These are phyloP conservation scores for Rhinella marina DNA, from an alignment of 2,797 vertebrate species.

Conservation along the genomic window DNA sequence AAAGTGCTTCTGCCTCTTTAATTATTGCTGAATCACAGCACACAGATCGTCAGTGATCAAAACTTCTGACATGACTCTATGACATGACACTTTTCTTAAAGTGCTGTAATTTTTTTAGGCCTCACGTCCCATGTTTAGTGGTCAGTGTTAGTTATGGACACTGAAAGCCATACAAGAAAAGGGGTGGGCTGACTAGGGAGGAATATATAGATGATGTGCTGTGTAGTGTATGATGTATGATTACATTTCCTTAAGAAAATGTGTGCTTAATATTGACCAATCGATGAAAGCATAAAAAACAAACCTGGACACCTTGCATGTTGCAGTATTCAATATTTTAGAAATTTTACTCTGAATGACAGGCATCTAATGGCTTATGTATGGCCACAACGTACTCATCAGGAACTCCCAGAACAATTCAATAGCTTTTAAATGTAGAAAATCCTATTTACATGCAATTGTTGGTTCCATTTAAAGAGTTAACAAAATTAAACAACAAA, in stretches of 20 bases:
- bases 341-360: neutral
- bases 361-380: neutral
- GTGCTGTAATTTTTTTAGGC: too few species aligned
- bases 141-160: too few species aligned
- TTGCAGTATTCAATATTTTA: neutral
- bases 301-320: neutral
- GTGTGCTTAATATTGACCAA: neutral
- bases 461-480: neutral
- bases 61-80: too few species aligned
- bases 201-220: too few species aligned
- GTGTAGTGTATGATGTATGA: neutral
- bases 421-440: neutral
- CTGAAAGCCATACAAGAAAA: too few species aligned
- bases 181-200: too few species aligned
- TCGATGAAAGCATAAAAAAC: neutral
- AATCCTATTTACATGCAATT: neutral
- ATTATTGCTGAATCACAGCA: too few species aligned
- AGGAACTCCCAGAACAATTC: neutral
- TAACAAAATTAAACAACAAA: slow-evolving; percentile 10
- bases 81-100: too few species aligned
- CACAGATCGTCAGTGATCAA: too few species aligned
- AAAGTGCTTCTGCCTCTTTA: too few species aligned
- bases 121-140: too few species aligned
- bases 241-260: neutral
- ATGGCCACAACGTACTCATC: neutral